These are phyloP conservation scores for Nothoprocta pentlandii DNA, from an alignment of 2,113 vertebrate species.

Conservation along the genomic window DNA sequence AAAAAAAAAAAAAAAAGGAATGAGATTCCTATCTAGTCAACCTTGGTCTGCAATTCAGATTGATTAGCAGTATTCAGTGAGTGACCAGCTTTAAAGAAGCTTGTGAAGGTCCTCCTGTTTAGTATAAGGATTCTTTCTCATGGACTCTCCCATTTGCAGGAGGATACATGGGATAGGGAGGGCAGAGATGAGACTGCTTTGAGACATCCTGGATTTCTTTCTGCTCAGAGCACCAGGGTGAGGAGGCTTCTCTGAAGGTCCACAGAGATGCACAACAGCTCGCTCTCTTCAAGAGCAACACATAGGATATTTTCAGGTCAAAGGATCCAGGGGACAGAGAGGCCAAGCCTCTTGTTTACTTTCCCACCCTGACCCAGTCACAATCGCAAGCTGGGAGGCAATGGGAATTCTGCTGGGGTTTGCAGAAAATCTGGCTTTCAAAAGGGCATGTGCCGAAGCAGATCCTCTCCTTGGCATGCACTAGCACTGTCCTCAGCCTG, in stretches of 20 bases:
- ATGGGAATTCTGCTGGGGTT: neutral
- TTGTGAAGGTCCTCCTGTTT: too few species aligned
- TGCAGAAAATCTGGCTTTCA: neutral
- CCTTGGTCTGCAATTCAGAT: neutral
- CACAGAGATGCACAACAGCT: neutral
- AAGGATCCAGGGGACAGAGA: neutral
- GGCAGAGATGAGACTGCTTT: neutral
- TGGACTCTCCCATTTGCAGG: neutral
- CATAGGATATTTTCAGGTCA: neutral
- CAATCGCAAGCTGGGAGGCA: neutral
- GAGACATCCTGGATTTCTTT: neutral
- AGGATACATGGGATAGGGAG: neutral
- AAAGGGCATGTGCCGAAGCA: neutral
- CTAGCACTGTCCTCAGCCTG: neutral
- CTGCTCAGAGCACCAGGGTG: accelerated
- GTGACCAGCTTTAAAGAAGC: neutral
- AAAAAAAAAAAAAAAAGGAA: neutral
- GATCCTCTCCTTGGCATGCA: neutral
- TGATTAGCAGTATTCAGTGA: neutral
- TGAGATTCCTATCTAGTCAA: too few species aligned
- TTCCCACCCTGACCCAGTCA: neutral
- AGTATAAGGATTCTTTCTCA: neutral
- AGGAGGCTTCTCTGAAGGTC: neutral
- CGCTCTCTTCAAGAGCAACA: neutral
- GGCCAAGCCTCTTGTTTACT: neutral